These are phyloP conservation scores for Spisula solida DNA, from an alignment of 2,888 invertebrate species.

Conservation along the genomic window DNA sequence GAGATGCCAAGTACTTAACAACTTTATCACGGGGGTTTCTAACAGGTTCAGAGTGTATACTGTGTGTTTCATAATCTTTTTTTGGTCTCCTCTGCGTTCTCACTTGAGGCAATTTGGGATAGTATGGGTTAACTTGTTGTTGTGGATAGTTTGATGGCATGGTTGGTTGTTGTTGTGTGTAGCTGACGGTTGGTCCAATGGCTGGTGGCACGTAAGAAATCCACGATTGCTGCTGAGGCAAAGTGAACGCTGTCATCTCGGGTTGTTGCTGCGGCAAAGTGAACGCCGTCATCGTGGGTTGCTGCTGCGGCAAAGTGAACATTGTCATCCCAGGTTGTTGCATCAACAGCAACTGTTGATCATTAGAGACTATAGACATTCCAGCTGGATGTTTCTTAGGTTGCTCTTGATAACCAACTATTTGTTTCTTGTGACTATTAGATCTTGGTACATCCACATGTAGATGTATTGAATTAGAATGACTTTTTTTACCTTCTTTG, in stretches of 20 bases:
- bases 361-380: no score
- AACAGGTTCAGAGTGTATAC: constrained; percentile 58
- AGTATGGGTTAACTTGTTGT: background rate
- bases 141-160: background rate
- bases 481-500: constrained; percentile 81
- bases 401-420: constrained; percentile 16
- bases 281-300: background rate
- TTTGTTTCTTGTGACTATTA: constrained; percentile 40
- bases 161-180: constrained; percentile 34
- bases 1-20: constrained; percentile 59
- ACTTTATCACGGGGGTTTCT: constrained; percentile 43
- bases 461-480: constrained; percentile 30
- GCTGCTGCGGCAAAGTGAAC: constrained; percentile 3
- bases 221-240: background rate
- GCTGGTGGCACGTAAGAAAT: constrained; percentile 11
- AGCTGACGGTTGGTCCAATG: background rate
- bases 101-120: constrained; percentile 5
- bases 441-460: constrained; percentile 47
- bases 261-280: background rate
- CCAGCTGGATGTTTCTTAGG: constrained; percentile 13
- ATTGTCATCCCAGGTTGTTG: background rate
- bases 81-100: background rate
- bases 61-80: constrained; percentile 40
- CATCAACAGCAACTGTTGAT: background rate
- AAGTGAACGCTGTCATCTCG: background rate